Percentiles rank a stretch among this genome's conserved stretches.
Conservation (phyloP, 2,113 vertebrate genomes). For the Felis catus region F.catus_Fca126_mat1.0 CM031412.1:221553501-221554000, state of each 20-base stretch:
- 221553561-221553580: background rate
- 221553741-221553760: background rate
- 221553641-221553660: background rate
- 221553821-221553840: background rate
- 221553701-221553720: fast-evolving
- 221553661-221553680: background rate
- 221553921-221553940: background rate
- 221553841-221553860: background rate
- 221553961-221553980: background rate
- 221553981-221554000: background rate
- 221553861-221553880: background rate
- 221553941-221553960: background rate
- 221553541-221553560: background rate
- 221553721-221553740: background rate
- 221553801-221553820: background rate
- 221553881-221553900: background rate
- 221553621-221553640: background rate
- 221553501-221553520: background rate
- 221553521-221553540: fast-evolving
- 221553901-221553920: background rate
- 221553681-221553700: background rate
- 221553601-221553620: fast-evolving
- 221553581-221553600: background rate
- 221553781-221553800: background rate
- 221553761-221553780: background rate